These are phyloP conservation scores for Ectemnius cavifrons DNA, from an alignment of 2,888 invertebrate species.

Conservation along the genomic window DNA sequence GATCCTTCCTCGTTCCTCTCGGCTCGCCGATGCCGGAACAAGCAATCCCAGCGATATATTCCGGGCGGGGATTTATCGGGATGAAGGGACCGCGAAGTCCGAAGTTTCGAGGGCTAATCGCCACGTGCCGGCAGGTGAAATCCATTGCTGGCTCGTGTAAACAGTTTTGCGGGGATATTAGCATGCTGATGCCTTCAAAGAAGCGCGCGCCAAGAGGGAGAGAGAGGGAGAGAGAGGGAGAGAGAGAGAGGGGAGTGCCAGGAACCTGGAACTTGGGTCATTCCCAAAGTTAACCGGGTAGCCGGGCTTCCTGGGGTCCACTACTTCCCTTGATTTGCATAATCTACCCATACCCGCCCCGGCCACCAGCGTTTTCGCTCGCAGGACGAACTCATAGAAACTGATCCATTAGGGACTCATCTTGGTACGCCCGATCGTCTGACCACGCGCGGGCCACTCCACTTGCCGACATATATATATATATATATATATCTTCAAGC, in stretches of 20 bases:
- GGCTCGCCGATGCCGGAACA: not conserved
- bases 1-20: not conserved
- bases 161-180: slow-evolving; percentile 4
- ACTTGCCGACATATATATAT: slow-evolving; percentile 19
- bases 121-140: slow-evolving; percentile 3
- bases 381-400: slow-evolving; percentile 27
- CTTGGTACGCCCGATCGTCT: slow-evolving; percentile 37
- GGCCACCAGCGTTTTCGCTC: slow-evolving; percentile 9
- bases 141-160: slow-evolving; percentile 4
- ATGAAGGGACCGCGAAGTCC: not conserved
- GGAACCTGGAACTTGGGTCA: slow-evolving; percentile 23
- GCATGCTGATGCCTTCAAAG: slow-evolving; percentile 4
- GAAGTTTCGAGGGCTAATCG: not conserved
- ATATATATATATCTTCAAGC: not conserved
- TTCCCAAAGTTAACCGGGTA: slow-evolving; percentile 25
- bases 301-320: slow-evolving; percentile 15
- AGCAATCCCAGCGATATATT: slow-evolving; percentile 1
- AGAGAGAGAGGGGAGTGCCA: not conserved
- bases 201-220: not conserved
- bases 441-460: slow-evolving; percentile 16
- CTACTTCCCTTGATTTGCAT: slow-evolving; percentile 45
- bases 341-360: slow-evolving; percentile 40
- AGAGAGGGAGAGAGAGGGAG: too few relatives aligned
- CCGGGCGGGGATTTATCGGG: not conserved
- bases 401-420: slow-evolving; percentile 55